Evolutionary conservation across 2,113 vertebrate species (phyloP), one percentile per base, ranked within the genome.

Genomic region (Dipodomys ordii): DNA sequence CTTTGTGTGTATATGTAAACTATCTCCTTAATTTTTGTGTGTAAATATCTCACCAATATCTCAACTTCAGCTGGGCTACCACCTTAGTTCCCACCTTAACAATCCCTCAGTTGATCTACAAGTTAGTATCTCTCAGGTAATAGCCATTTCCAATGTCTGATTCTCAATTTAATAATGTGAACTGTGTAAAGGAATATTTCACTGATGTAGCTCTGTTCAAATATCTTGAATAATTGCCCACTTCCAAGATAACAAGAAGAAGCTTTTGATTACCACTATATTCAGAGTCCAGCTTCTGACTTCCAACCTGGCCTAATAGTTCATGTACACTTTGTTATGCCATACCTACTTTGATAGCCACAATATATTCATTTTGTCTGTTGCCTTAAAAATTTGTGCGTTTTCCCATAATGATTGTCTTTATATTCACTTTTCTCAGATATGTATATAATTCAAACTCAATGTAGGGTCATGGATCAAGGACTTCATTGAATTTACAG

Each of bases 221-320:
- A 49, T 53, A 10, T 11, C 6, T 49, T 80, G 11, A 60, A 6
- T 28, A 6, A 22, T 84, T 69, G 23, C 65, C 9, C 32, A 1
- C 11, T 60, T 88, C 77, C 22, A 76, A 16, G 6, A 73, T 86
- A 68, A 53, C 85, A 25, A 83, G n/a, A 78, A 78, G 77, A 87
- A 68, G 1, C 4, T 46, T 88, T 39, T 7, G 2, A 19, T 35
- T 32, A 32, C 8, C 10, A 13, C 0, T 0, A 65, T 23, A 11
- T 65, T 77, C 69, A 20, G 2, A 30, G 1, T 30, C 7, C 9
- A 60, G 2, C 22, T 32, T 39, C 13, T 46, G 15, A 4, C 6
- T 53, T 68, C 57, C 25, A 44, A 30, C 23, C 4, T 5, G 46
- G 7, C 0, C 25, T 72, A 49, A 49, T 10, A 39, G 5, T 39